phyloP scores from a whole-genome alignment of 2,888 invertebrate genomes.

The Phyto melanocephala region DNA sequence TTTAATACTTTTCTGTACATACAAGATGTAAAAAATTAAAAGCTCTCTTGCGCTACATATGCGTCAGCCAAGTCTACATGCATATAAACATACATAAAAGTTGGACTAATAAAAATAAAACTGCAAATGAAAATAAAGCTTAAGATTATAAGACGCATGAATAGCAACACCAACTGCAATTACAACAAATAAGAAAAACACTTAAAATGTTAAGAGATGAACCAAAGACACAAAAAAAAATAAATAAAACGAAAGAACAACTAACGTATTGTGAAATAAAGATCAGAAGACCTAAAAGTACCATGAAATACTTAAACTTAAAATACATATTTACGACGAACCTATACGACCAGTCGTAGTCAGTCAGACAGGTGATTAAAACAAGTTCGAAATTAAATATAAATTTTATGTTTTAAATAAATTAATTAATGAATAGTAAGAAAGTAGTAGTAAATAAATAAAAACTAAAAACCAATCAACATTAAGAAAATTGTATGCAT shows the following conservation, averaged over 20 bases:
- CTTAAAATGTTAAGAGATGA: constrained; percentile 36
- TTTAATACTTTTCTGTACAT: not conserved
- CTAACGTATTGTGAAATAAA: not conserved
- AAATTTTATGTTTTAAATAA: constrained; percentile 52
- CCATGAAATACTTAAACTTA: constrained; percentile 38
- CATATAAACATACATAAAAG: constrained; percentile 9
- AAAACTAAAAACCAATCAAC: not conserved
- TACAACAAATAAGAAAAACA: constrained; percentile 8
- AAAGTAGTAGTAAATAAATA: too few relatives aligned
- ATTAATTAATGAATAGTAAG: constrained; percentile 21
- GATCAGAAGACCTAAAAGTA: constrained; percentile 40
- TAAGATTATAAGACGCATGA: constrained; percentile 42
- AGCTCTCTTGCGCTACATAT: not conserved
- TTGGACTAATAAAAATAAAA: constrained; percentile 59
- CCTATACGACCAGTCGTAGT: not conserved
- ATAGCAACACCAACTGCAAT: constrained; percentile 6
- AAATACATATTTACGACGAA: not conserved
- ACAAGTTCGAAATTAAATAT: constrained; percentile 55
- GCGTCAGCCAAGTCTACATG: constrained; percentile 27
- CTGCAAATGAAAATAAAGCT: constrained; percentile 56
- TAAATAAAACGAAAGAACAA: too few relatives aligned
- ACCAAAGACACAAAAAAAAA: not conserved
- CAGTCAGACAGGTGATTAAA: constrained; percentile 59
- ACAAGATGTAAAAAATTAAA: constrained; percentile 6
- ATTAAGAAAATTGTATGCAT: constrained; percentile 1